phyloP scores from a whole-genome alignment of 1,140 invertebrate genomes.

The Homalodisca vitripennis region DNA sequence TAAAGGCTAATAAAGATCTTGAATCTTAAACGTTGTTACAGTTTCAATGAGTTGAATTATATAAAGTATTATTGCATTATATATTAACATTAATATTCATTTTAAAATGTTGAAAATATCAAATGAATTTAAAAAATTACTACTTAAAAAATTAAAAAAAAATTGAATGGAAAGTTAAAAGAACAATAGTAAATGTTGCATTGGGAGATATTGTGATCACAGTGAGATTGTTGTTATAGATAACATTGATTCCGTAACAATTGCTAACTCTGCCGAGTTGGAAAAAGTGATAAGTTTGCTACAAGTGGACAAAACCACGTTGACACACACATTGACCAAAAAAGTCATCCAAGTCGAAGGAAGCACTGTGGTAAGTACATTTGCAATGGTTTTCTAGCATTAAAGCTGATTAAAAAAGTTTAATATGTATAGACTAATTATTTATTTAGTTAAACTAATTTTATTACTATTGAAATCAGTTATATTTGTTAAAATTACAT shows the following conservation, averaged over 20 bases:
- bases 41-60: no score
- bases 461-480: no score
- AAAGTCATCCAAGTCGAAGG: slow-evolving; percentile 70
- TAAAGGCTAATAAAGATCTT: no score
- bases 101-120: neutral
- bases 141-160: neutral
- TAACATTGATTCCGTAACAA: slow-evolving; percentile 80
- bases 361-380: slow-evolving; percentile 58
- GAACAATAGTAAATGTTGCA: neutral
- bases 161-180: neutral
- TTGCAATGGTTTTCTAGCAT: no score
- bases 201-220: neutral
- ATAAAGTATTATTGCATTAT: neutral
- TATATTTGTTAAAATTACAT: no score
- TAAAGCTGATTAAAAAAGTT: no score
- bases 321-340: slow-evolving; percentile 80
- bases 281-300: slow-evolving; percentile 53
- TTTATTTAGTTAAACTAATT: no score
- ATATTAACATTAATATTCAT: neutral
- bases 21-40: no score
- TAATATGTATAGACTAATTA: no score
- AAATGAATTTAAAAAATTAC: neutral
- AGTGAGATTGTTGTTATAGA: slow-evolving; percentile 47
- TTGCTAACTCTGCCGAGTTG: slow-evolving; percentile 57
- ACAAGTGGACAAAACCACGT: slow-evolving; percentile 63